Conservation (phyloP, 2,113 vertebrate genomes). For the Hystrix brachyura region DNA sequence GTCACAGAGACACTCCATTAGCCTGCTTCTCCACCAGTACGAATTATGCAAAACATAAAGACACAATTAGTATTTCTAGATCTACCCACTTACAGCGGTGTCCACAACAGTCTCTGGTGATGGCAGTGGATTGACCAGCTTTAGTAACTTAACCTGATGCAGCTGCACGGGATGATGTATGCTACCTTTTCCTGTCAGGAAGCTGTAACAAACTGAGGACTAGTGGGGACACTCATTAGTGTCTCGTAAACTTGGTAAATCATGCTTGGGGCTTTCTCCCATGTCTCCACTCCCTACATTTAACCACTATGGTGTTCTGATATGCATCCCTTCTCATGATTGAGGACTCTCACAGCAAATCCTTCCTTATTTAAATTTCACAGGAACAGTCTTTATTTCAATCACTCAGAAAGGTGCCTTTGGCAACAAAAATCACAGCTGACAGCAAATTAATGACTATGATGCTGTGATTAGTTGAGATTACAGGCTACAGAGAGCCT, state of each 20-base stretch:
- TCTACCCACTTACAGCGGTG: background rate
- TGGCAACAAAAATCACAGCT: conserved; percentile 84
- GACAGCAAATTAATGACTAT: conserved; percentile 91
- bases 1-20: background rate
- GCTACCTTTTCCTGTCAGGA: background rate
- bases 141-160: background rate
- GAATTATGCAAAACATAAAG: background rate
- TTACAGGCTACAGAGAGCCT: conserved; percentile 87
- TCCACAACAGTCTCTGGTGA: background rate
- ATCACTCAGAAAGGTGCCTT: conserved; percentile 85
- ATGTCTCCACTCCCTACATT: background rate
- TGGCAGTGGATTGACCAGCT: background rate
- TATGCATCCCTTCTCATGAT: background rate
- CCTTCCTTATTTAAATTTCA: conserved; percentile 85
- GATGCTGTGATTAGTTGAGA: conserved; percentile 89
- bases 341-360: conserved; percentile 67
- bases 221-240: background rate
- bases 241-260: background rate
- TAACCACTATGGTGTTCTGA: background rate
- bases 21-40: background rate
- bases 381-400: conserved; percentile 85
- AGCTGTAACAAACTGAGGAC: background rate
- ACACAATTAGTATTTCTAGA: background rate
- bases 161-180: fast-evolving
- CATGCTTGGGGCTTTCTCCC: background rate